A percentile compares a stretch with the other conserved stretches of the same genome.
phyloP scores from a whole-genome alignment of 2,888 invertebrate species.

The Zygogramma bicolorata region DNA sequence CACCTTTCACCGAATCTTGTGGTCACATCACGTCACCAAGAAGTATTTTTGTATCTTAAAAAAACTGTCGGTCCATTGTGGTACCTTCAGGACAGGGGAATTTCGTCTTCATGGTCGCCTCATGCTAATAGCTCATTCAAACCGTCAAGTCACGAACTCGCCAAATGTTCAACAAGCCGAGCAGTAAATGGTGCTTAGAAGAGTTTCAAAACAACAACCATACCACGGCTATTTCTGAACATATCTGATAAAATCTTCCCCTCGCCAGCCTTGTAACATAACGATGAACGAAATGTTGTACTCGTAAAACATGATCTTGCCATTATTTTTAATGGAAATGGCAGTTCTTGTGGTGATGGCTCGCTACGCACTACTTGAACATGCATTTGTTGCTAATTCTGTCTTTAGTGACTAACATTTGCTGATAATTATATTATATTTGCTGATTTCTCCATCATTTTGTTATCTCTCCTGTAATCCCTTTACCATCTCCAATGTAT shows the following conservation, averaged over 20 bases:
- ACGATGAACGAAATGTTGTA: neutral
- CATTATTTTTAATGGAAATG: neutral
- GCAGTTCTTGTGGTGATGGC: neutral
- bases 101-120: too few species aligned
- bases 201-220: neutral
- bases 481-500: too few species aligned
- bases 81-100: too few species aligned
- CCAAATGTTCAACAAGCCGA: neutral
- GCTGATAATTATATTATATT: too few species aligned
- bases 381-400: neutral
- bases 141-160: neutral
- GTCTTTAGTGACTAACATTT: too few species aligned
- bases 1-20: too few species aligned
- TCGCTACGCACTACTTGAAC: neutral
- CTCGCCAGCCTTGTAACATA: neutral
- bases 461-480: too few species aligned
- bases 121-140: neutral
- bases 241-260: neutral
- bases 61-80: too few species aligned
- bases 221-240: constrained; percentile 1
- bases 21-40: too few species aligned
- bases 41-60: too few species aligned
- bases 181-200: neutral
- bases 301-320: constrained; percentile 3
- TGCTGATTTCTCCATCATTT: too few species aligned